Evolutionary conservation across 1,140 invertebrate species (phyloP), one percentile per base, ranked within the genome.

Genomic region (Limonius californicus): DNA sequence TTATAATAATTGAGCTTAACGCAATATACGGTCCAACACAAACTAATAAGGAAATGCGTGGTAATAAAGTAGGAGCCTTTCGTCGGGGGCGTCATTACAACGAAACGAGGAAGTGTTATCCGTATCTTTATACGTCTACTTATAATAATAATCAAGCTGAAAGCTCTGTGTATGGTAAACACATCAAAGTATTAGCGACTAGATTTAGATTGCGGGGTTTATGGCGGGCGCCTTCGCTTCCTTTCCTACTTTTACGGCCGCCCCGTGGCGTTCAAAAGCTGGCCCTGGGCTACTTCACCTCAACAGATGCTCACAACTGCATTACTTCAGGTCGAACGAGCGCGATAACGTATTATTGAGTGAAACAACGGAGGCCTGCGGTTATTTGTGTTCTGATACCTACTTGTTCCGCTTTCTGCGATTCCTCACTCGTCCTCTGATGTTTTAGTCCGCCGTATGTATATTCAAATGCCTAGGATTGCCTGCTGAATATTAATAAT

Each of bases 281-380:
- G 62, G 62, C 67, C 65, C 57, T 54, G 59, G 67, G 67, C 67
- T 59, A 69, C 66, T 59, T 47, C 68, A 67, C 62, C 63, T 67
- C 65, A 68, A 67, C 67, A 70, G 66, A 68, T 65, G 66, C 71
- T 69, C 62, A 65, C 68, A 70, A 68, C 64, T 72, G 67, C 70
- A 70, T 73, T 70, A 73, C 63, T 73, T 70, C 68, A 67, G 67
- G 68, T 70, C 68, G 66, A 65, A 59, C 63, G 67, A 70, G 68
- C 71, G 67, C 67, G 68, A 73, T 73, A 72, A 70, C 53, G 67
- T 71, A 73, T 71, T 73, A 73, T 73, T 69, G 71, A 71, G 71
- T 64, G 67, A 71, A 71, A 70, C 70, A 70, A 68, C 70, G 66
- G 54, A 60, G 32, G 70, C 71, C 70, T 57, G 59, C 59, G 68